Evolutionary conservation across 2,888 invertebrate species (phyloP).

Genomic region (Cynaeus angustus): DNA sequence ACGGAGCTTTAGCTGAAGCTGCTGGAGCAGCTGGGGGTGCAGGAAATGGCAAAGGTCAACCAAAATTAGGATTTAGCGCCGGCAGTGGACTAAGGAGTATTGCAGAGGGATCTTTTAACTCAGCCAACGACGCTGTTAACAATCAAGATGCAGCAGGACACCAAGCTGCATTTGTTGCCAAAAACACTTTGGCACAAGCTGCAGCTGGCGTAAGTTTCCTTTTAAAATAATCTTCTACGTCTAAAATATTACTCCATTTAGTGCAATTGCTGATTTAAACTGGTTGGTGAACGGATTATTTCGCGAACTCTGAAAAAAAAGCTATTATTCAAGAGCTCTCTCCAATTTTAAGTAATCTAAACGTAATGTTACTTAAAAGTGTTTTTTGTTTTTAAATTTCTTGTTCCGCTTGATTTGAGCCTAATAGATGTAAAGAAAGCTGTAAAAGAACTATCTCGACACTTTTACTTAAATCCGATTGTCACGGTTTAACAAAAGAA

Average conservation of each 20-base stretch:
- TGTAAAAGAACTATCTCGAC: slow-evolving; percentile 19
- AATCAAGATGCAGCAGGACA: slow-evolving; percentile 85
- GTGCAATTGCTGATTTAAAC: neutral
- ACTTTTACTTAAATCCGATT: slow-evolving; percentile 45
- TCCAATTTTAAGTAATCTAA: slow-evolving; percentile 29
- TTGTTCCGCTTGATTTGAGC: slow-evolving; percentile 24
- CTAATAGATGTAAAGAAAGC: slow-evolving; percentile 26
- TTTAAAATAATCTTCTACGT: neutral
- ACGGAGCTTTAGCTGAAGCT: slow-evolving; percentile 51
- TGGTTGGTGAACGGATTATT: slow-evolving; percentile 6
- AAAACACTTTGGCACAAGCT: slow-evolving; percentile 84
- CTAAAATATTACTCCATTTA: neutral
- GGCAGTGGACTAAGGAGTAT: slow-evolving; percentile 83
- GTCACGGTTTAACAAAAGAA: slow-evolving; percentile 24
- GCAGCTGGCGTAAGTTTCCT: slow-evolving; percentile 73
- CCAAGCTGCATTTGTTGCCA: slow-evolving; percentile 86
- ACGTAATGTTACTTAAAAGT: slow-evolving; percentile 20
- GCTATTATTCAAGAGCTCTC: slow-evolving; percentile 26
- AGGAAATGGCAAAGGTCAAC: slow-evolving; percentile 36
- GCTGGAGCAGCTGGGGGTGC: slow-evolving; percentile 23
- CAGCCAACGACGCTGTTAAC: slow-evolving; percentile 82
- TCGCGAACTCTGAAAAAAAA: slow-evolving; percentile 9
- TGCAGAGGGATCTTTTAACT: slow-evolving; percentile 83
- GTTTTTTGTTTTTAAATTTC: slow-evolving; percentile 19
- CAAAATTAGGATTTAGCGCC: slow-evolving; percentile 77